Percentiles rank a stretch among this genome's conserved stretches.
phyloP scores from a whole-genome alignment of 2,797 vertebrate species.

The Leucoraja ocellata region DNA sequence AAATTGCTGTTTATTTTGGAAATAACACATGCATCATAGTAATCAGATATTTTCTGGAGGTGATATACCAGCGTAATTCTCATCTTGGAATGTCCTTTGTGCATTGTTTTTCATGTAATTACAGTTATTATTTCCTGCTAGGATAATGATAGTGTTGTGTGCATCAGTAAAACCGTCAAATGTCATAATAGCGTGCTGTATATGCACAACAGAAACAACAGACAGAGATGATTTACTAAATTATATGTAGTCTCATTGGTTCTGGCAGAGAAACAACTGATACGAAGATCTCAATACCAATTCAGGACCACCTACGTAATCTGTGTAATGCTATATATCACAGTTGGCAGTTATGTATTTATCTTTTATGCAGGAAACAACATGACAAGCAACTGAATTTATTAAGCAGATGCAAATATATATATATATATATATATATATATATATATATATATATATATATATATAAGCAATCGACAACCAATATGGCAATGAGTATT shows the following conservation, averaged over 20 bases:
- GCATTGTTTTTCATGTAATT: constrained; percentile 2
- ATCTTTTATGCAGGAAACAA: background rate
- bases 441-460: no score
- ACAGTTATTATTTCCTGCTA: background rate
- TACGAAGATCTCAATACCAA: background rate
- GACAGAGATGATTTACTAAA: background rate
- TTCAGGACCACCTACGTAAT: background rate
- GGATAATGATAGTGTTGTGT: background rate
- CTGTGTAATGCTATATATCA: background rate
- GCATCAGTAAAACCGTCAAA: constrained; percentile 3
- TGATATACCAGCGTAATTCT: background rate
- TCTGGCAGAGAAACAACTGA: background rate
- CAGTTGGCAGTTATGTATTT: background rate
- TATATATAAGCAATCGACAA: no score
- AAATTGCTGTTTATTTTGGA: constrained; percentile 16
- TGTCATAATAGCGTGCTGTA: background rate
- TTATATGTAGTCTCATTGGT: background rate
- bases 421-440: no score
- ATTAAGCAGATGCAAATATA: background rate
- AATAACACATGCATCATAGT: background rate
- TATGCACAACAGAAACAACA: background rate
- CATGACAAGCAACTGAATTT: background rate
- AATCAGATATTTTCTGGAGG: background rate
- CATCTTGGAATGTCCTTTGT: background rate
- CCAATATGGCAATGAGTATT: background rate